Evolutionary conservation across 2,797 vertebrate species (phyloP), one percentile per base, ranked within the genome.

Genomic region (Diceros bicornis): DNA sequence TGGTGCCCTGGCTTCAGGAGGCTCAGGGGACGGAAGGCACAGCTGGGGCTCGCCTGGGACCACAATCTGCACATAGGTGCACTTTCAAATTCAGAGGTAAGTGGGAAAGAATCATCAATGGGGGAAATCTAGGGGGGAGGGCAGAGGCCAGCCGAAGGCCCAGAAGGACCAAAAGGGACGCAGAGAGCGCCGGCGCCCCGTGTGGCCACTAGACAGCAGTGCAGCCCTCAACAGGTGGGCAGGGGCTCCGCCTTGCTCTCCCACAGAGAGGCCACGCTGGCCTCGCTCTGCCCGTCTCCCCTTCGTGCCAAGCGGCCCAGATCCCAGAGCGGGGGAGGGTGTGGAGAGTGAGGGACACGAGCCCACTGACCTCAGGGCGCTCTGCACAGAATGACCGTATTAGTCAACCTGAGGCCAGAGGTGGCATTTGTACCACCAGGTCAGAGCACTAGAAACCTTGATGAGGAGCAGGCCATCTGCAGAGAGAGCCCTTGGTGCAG

Each of bases 331-430:
- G 83, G 32, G 82, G 69, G n/a, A 84, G 68, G 37, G 68, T 4
- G 52, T 41, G 7, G 68, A 17, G 21, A 13, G 78, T 10, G 20
- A 77, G 41, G 83, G 66, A 29, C 64, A 2, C 0, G 6, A 59
- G 94, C 86, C 83, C 6, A 83, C 93, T 90, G 86, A 75, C 90
- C 93, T 97, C 61, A 82, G 52, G 90, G 50, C 81, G 72, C 94
- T 85, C 64, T n/a, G 78, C 96, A 77, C 44, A 78, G 90, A 92
- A 68, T 91, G 14, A 62, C 82, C 75, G 50, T n/a, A 9, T 66
- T 47, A 68, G 92, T 72, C 55, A 95, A 50, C 75, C 86, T 1
- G 72, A 88, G 74, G 81, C 62, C 83, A 91, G 75, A 83, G 75
- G 89, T n/a, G 41, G 92, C 75, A 44, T 87, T 71, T 92, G 74